A percentile compares a stretch with the other conserved stretches of the same genome.
Conservation (phyloP, 1,140 invertebrate genomes). For the Drosophila paulistorum region DNA sequence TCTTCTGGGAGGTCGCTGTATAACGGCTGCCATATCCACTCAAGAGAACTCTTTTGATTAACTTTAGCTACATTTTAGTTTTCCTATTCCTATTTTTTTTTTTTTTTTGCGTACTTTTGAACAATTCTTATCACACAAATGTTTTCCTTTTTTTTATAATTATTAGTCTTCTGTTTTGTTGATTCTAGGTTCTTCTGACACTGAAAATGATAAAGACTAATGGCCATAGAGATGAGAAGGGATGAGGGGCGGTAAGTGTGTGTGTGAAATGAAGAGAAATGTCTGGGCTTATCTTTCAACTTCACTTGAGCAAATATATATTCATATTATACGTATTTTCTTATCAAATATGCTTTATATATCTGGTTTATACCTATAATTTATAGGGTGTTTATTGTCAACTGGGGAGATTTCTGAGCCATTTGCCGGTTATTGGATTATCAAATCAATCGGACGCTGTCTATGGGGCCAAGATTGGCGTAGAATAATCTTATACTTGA, state of each 20-base stretch:
- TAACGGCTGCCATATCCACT: slow-evolving; percentile 5
- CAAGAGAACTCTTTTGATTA: background rate
- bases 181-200: background rate
- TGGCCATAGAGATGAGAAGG: background rate
- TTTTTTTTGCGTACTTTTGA: too few relatives aligned
- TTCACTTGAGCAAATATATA: background rate
- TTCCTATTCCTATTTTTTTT: background rate
- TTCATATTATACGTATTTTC: background rate
- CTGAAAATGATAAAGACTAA: slow-evolving; percentile 6
- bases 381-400: too few relatives aligned
- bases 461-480: too few relatives aligned
- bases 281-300: background rate
- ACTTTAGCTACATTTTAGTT: background rate
- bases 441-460: too few relatives aligned
- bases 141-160: background rate
- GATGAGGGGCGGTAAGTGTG: background rate
- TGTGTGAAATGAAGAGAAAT: background rate
- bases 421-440: too few relatives aligned
- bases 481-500: too few relatives aligned
- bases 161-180: background rate
- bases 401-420: too few relatives aligned
- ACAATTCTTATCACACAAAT: background rate
- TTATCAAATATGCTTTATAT: slow-evolving; percentile 3
- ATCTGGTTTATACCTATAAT: background rate
- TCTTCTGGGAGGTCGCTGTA: slow-evolving; percentile 7